Percentiles rank a stretch among this genome's conserved stretches.
Evolutionary conservation across 2,797 vertebrate species (phyloP).

Genomic region (Dryobates pubescens): DNA sequence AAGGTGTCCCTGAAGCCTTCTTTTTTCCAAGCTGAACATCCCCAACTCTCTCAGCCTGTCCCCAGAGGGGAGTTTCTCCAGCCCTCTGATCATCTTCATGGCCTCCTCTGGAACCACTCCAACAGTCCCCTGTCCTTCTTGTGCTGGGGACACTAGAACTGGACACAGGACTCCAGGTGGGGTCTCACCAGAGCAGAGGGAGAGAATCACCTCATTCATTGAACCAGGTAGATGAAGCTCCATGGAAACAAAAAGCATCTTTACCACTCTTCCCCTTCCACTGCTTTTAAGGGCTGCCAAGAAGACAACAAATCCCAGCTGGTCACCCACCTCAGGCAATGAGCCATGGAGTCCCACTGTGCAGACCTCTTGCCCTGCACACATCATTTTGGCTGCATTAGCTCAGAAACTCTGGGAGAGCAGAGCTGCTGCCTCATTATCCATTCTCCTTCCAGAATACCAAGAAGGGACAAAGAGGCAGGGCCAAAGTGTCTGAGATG

Average conservation of each 20-base stretch:
- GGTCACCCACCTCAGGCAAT: not conserved
- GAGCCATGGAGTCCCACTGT: not conserved
- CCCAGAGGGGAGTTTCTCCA: too few species aligned
- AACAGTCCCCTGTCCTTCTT: too few species aligned
- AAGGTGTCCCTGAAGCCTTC: too few species aligned
- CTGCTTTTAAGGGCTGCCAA: not conserved
- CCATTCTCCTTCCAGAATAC: constrained; percentile 6
- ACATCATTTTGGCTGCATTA: constrained; percentile 8
- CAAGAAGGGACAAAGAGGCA: constrained; percentile 27
- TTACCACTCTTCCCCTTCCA: not conserved
- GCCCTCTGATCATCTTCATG: too few species aligned
- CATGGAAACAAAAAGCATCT: not conserved
- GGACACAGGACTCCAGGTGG: too few species aligned
- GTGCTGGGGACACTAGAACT: too few species aligned
- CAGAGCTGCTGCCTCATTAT: not conserved
- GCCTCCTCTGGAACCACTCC: too few species aligned
- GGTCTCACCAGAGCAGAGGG: too few species aligned
- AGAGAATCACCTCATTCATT: not conserved
- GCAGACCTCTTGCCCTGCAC: not conserved
- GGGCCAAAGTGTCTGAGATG: constrained; percentile 14
- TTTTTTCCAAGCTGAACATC: too few species aligned
- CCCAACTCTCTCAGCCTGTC: too few species aligned
- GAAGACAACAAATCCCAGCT: not conserved
- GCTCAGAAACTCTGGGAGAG: not conserved
- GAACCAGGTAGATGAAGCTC: not conserved